Evolutionary conservation across 2,113 vertebrate genomes (phyloP).

Genomic region (Cygnus atratus): DNA sequence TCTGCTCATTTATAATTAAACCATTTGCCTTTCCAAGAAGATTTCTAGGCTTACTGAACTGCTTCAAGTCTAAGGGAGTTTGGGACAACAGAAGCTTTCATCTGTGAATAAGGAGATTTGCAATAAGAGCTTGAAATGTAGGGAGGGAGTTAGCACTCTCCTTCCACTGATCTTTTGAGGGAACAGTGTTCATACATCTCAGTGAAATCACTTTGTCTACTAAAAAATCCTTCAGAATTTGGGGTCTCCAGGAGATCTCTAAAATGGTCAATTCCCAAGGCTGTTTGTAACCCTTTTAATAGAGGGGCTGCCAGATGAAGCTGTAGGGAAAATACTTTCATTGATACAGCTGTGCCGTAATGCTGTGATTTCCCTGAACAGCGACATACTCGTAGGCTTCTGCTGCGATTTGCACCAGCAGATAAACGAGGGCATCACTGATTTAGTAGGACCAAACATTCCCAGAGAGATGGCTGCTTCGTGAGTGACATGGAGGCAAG

Average conservation of each 20-base stretch:
- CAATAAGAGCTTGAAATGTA: neutral
- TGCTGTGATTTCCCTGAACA: neutral
- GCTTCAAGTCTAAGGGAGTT: neutral
- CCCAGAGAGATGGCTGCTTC: neutral
- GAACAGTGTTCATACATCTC: neutral
- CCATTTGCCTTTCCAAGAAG: neutral
- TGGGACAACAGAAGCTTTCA: neutral
- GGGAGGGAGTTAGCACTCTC: neutral
- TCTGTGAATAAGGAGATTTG: neutral
- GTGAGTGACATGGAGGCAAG: rapidly evolving
- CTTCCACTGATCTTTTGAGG: neutral
- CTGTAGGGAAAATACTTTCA: neutral
- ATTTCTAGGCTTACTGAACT: neutral
- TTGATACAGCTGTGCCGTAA: neutral
- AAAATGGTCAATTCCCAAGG: neutral
- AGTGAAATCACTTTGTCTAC: neutral
- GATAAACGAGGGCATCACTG: neutral
- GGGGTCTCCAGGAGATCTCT: neutral
- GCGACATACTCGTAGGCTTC: neutral
- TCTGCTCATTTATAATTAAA: neutral
- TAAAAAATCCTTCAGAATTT: neutral
- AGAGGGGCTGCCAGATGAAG: neutral
- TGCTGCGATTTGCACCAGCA: neutral
- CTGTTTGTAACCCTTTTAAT: neutral
- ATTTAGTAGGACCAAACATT: neutral